phyloP scores from a whole-genome alignment of 2,797 vertebrate species.

The Jordanella pulchra region DNA sequence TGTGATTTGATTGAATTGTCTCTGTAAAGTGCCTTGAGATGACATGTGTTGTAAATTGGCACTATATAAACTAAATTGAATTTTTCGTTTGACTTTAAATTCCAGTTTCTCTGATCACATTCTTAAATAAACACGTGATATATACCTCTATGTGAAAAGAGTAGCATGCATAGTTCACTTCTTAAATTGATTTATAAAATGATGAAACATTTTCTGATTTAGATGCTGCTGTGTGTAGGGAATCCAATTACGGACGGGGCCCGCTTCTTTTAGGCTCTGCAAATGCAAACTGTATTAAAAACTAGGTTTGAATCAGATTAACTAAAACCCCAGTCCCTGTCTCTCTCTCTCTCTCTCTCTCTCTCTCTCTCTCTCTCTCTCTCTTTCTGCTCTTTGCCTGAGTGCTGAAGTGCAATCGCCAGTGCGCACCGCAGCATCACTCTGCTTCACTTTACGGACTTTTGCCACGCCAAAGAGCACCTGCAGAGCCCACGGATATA shows the following conservation, averaged over 20 bases:
- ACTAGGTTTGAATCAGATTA: background rate
- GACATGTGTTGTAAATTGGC: no score
- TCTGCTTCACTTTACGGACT: constrained; percentile 38
- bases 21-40: no score
- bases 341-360: constrained; percentile 9
- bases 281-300: background rate
- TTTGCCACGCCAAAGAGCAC: constrained; percentile 54
- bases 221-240: background rate
- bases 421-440: constrained; percentile 61
- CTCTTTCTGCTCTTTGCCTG: constrained; percentile 22
- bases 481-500: constrained; percentile 39
- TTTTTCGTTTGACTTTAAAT: background rate
- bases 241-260: no score
- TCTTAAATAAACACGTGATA: background rate
- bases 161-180: no score
- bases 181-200: no score
- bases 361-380: constrained; percentile 4
- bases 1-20: no score
- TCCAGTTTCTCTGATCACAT: background rate
- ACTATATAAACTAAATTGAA: no score
- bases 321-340: constrained; percentile 10
- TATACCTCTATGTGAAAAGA: background rate
- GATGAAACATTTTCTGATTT: background rate
- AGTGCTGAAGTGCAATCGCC: constrained; percentile 49
- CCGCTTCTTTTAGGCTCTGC: background rate